Base-by-base conservation (phyloP, 2,797 vertebrate genomes). In the Pampus argenteus region DNA sequence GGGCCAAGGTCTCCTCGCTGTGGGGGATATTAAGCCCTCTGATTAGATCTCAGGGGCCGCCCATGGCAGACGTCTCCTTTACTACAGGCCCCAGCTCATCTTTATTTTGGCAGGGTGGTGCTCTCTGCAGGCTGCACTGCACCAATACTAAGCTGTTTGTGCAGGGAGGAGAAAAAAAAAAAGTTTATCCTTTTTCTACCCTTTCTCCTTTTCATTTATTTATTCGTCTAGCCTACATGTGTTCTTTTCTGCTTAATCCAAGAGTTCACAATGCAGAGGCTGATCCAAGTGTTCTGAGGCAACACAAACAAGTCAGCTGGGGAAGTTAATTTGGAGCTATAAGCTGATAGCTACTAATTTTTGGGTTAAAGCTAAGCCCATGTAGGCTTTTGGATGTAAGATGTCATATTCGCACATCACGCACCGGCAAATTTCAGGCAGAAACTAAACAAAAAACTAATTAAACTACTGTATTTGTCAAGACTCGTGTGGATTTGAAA, bases 21-120 rank as follows among this genome's bases (percentile, higher is more conserved):
- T 93, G 92, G 93, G 92, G 91, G 91, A 92, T 93, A 93, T 93
- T 93, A 94, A 93, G 89, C 88, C 90, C 89, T 92, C 92, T 94
- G 92, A 94, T 94, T 93, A 92, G 92, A 92, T 94, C 93, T 93
- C 93, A 89, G 88, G 93, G 92, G 92, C 92, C 85, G 85, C 76
- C 85, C 86, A 88, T 93, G 86, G 90, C 92, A 92, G 90, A 91
- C 91, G 84, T 92, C 90, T 93, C 86, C 89, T 91, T 91, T 93
- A 92, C 91, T 86, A 88, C 88, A 87, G 88, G 90, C 91, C 93
- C 91, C 91, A 86, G 89, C 92, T 93, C 92, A 93, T 92, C 88
- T 89, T 93, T 94, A 92, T 93, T 93, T 94, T 92, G 92, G 92
- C 92, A 93, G 88, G 91, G 91, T 89, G 90, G 87, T 91, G 92